phyloP scores from a whole-genome alignment of 2,888 invertebrate genomes.

The Hydropsyche betteni region DNA sequence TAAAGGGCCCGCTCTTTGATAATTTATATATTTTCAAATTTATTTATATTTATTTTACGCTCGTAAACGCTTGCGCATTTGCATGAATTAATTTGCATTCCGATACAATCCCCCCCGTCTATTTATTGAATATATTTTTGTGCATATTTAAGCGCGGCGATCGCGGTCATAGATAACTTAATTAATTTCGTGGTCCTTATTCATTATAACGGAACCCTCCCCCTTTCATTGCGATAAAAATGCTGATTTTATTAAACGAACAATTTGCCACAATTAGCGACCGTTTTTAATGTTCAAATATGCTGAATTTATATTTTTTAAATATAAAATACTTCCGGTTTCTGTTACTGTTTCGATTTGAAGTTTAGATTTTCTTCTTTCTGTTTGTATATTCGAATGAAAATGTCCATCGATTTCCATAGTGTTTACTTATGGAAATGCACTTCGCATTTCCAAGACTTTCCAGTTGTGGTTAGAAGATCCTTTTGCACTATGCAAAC shows the following conservation, averaged over 20 bases:
- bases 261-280: constrained; percentile 17
- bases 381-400: constrained; percentile 46
- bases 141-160: neutral
- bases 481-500: neutral
- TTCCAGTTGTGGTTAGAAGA: neutral
- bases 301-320: too few species aligned
- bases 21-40: neutral
- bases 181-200: constrained; percentile 11
- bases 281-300: neutral
- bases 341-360: too few species aligned
- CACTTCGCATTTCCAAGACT: neutral
- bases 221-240: neutral
- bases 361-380: constrained; percentile 4
- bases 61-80: constrained; percentile 4
- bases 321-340: too few species aligned
- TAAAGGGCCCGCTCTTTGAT: too few species aligned
- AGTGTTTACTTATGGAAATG: constrained; percentile 49
- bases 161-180: neutral
- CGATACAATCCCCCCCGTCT: neutral
- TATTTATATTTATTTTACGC: constrained; percentile 7
- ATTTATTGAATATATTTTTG: too few species aligned
- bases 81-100: constrained; percentile 17
- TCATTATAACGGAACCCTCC: neutral
- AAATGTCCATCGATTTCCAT: constrained; percentile 45
- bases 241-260: neutral